Conservation (phyloP, 2,797 vertebrate genomes). For the Enteromius trimaculatus region DNA sequence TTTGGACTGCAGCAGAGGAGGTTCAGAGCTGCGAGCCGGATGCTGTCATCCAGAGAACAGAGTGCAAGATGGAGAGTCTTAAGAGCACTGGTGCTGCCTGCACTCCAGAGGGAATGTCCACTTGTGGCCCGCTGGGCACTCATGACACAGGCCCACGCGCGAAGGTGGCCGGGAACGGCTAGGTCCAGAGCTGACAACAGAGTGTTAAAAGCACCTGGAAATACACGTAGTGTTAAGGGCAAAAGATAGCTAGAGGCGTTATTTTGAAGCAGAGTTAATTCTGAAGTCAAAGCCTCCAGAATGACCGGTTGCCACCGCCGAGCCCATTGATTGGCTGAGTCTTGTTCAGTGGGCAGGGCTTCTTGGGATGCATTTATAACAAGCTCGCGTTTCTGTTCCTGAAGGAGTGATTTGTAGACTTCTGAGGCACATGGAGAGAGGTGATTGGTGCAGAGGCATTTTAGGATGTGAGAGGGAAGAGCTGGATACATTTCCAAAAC, state of each 20-base stretch:
- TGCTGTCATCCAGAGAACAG: conserved; percentile 76
- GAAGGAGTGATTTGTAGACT: conserved; percentile 83
- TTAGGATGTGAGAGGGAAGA: conserved; percentile 82
- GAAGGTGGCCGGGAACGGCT: conserved; percentile 69
- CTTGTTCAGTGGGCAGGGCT: conserved; percentile 57
- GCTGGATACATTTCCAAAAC: conserved; percentile 78
- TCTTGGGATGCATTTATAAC: background rate
- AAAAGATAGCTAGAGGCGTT: conserved; percentile 80
- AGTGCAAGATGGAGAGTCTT: conserved; percentile 79
- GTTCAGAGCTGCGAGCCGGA: conserved; percentile 81
- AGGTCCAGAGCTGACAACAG: conserved; percentile 72
- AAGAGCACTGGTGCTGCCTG: conserved; percentile 57
- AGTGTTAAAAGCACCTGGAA: conserved; percentile 72
- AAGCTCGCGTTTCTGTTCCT: conserved; percentile 77
- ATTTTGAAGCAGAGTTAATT: conserved; percentile 80
- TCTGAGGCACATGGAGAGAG: conserved; percentile 82
- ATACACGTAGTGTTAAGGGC: conserved; percentile 79
- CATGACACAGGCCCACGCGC: conserved; percentile 84
- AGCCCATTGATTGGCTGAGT: conserved; percentile 78
- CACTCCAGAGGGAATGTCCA: conserved; percentile 68
- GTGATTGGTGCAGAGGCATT: conserved; percentile 86
- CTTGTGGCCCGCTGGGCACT: conserved; percentile 71
- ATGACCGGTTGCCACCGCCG: conserved; percentile 77
- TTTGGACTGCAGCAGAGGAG: conserved; percentile 85
- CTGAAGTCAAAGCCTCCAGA: conserved; percentile 79